These are phyloP conservation scores for Monoplex corrugatus DNA, from an alignment of 2,888 invertebrate genomes.

Conservation along the genomic window DNA sequence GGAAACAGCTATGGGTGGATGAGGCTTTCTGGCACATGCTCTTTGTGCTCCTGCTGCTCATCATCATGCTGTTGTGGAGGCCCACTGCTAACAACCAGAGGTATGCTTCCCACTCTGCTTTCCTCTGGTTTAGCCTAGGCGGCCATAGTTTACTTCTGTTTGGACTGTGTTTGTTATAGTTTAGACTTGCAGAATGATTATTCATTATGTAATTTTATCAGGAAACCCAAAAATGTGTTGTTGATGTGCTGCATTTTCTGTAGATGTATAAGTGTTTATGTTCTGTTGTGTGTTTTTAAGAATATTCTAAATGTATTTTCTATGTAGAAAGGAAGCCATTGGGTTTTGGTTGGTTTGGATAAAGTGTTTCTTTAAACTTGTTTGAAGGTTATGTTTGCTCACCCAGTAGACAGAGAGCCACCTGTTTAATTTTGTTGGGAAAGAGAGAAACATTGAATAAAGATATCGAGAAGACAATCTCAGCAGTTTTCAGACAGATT, in stretches of 20 bases:
- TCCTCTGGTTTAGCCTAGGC: not conserved
- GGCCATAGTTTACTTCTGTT: no score
- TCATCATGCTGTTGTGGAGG: slow-evolving; percentile 97
- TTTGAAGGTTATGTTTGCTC: no score
- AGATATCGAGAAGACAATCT: not conserved
- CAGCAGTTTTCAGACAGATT: no score
- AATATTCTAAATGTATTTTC: no score
- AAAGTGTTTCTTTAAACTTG: no score
- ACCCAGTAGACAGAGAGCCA: no score
- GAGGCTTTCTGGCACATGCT: slow-evolving; percentile 97
- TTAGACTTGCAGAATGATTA: no score
- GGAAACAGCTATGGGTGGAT: slow-evolving; percentile 92
- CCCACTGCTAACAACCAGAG: slow-evolving; percentile 97
- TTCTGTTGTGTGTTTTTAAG: not conserved
- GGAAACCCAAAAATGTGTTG: no score
- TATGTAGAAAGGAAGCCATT: not conserved
- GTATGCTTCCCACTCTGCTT: slow-evolving; percentile 80
- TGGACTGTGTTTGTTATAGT: no score
- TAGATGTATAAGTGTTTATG: no score
- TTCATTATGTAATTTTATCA: no score
- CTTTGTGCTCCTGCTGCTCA: slow-evolving; percentile 92
- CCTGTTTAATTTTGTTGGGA: not conserved
- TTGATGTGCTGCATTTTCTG: no score
- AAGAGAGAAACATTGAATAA: not conserved
- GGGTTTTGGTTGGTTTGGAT: not conserved